Base-by-base conservation (phyloP, 30 jellyfish, hydroid and myxozoan genomes). In the Hydra vulgaris region DNA sequence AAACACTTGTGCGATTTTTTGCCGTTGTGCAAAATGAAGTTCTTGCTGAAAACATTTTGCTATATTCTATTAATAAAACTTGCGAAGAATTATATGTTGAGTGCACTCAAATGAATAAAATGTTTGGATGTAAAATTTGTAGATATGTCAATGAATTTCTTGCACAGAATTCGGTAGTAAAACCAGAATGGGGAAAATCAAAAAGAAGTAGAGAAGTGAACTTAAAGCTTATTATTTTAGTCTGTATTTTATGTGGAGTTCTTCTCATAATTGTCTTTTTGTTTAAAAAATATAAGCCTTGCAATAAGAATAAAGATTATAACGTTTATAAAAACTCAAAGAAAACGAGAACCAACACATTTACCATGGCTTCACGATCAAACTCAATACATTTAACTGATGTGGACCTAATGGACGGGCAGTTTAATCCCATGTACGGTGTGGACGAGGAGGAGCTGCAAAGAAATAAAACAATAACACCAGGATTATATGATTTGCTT, bases 401-500 rank as follows among this genome's bases (percentile, higher is more conserved):
- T 53, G 53, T 0, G n/a, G 82, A 21, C 12, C 12, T 40, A 40
- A 40, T 40, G 66, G 79, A 78, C 81, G 85, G 85, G 18, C 79
- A 20, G 66, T 16, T 19, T 25, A 86, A 86, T 80, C 95, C 95
- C 18, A 72, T 86, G 83, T 86, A 86, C 77, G 95, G 95, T 40
- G 90, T 66, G 21, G 87, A 74, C 56, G 90, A 81, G 17, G 90
- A 86, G 72, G 95, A 86, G 27, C 87, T 79, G 21, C 68, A 73
- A 0, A 74, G 74, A 23, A 23, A 78, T 7, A 23, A 54, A 54
- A 53, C 17, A 15, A 21, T 61, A 3, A 61, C 8, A 22, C 40
- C 27, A 20, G 66, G 79, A 66, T 61, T 53, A 20, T 53, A 78
- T 7, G 78, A 78, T 21, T 21, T 25, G 52, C 54, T 40, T 20